Base-by-base conservation (phyloP, 2,888 invertebrate species). In the Drosophila mulleri region DNA sequence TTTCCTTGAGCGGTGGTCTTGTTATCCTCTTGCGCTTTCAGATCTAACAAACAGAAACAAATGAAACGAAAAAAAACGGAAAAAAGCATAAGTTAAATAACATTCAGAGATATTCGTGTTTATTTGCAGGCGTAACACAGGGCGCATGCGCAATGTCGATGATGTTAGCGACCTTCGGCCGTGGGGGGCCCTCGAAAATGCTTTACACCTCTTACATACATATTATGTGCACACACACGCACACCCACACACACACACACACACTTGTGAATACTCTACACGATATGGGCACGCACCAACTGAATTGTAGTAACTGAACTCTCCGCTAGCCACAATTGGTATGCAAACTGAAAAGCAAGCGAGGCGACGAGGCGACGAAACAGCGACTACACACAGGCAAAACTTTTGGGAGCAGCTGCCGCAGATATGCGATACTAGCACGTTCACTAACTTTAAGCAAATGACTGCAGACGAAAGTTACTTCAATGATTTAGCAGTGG, bases 401-500 rank as follows among this genome's bases (percentile, higher is more conserved):
- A 66, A 62, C 18, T 64, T 72, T 59, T 58, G 14, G 14, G 42
- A 63, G 50, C 82, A 87, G 82, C 82, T 77, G 76, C 80, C 77
- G 79, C 65, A 76, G 80, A 78, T 80, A 84, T 79, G 80, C 91
- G 92, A 92, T 92, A 93, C 91, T 88, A 91, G 90, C 92, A 86
- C 92, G 92, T 91, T 91, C 92, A 92, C 93, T 92, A 92, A 91
- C 93, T 92, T 91, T 88, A 92, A 91, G 90, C 90, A 93, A 93
- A 93, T 93, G 93, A 93, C 91, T 92, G 91, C 91, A 92, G 92
- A 92, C 92, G 91, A 91, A 91, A 90, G 92, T 92, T 86, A 88
- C 89, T 89, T 81, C 90, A 83, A 83, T 83, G 91, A 91, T 91
- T 91, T 91, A 92, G 91, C 91, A 90, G 91, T 89, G 90, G 83